phyloP scores from a whole-genome alignment of 1,140 invertebrate genomes.

The Drosophila sp. region DNA sequence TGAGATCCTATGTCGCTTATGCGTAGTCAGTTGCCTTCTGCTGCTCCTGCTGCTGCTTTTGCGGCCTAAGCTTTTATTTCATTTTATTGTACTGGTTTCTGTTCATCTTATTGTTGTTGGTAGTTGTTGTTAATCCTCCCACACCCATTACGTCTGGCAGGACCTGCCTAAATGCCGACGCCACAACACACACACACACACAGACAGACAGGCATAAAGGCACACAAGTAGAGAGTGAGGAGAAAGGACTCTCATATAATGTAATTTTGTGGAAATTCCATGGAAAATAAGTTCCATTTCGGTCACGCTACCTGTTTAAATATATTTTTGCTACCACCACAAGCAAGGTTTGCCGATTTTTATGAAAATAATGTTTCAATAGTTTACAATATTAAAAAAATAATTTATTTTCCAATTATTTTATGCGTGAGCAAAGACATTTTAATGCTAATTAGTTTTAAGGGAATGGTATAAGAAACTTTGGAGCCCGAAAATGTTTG shows the following conservation, averaged over 20 bases:
- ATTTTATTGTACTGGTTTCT: slow-evolving; percentile 50
- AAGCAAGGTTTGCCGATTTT: neutral
- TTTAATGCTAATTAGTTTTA: no score
- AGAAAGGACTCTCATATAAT: slow-evolving; percentile 33
- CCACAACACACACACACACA: slow-evolving; percentile 39
- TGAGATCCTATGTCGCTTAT: slow-evolving; percentile 50
- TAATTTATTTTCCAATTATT: no score
- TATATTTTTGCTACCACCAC: neutral
- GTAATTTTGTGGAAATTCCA: slow-evolving; percentile 65
- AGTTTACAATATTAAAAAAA: neutral
- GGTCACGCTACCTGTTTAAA: slow-evolving; percentile 43
- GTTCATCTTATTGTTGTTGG: slow-evolving; percentile 4
- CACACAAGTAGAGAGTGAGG: neutral
- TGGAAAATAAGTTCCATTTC: slow-evolving; percentile 50
- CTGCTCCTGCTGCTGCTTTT: slow-evolving; percentile 47
- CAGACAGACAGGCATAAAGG: slow-evolving; percentile 22
- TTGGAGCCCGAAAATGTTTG: no score
- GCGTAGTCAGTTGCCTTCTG: slow-evolving; percentile 75
- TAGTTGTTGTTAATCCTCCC: slow-evolving; percentile 36
- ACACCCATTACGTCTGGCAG: slow-evolving; percentile 45
- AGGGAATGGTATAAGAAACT: no score
- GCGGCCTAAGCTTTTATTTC: slow-evolving; percentile 77
- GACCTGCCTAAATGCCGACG: slow-evolving; percentile 54
- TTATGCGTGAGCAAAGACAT: no score
- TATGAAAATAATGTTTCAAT: neutral